phyloP scores from a whole-genome alignment of 92 coral and sea anemone species.

The Phenganax marumi region DNA sequence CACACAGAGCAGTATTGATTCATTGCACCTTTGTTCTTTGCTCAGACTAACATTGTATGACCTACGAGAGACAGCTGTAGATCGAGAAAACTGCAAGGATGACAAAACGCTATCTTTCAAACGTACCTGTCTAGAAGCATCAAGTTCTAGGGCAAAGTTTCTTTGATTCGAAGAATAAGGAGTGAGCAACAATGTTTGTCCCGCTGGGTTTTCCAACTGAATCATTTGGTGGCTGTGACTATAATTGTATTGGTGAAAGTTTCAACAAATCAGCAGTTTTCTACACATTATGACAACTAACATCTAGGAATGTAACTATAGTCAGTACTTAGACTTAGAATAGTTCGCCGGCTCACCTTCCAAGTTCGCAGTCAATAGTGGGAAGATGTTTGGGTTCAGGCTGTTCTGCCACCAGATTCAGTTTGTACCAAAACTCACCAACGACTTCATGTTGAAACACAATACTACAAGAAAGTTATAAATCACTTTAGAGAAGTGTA shows the following conservation, averaged over 20 bases:
- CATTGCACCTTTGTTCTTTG: no score
- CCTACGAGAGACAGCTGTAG: no score
- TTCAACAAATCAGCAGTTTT: no score
- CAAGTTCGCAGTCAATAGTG: constrained; percentile 79
- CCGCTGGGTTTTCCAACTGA: constrained; percentile 87
- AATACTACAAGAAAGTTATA: constrained; percentile 58
- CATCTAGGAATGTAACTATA: not conserved
- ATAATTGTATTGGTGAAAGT: not conserved
- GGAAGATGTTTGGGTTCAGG: constrained; percentile 85
- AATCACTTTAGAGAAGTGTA: not conserved
- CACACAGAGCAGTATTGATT: not conserved
- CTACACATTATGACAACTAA: no score
- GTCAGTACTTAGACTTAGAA: not conserved
- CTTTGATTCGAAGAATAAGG: constrained; percentile 77
- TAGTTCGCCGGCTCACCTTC: constrained; percentile 59
- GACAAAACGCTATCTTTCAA: not conserved
- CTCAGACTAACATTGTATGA: no score
- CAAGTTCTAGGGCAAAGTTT: constrained; percentile 74
- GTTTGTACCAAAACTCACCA: constrained; percentile 94
- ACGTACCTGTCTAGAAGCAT: constrained; percentile 64
- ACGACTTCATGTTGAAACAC: constrained; percentile 80
- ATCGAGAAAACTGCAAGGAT: no score
- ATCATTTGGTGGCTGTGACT: constrained; percentile 92
- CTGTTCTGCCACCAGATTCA: constrained; percentile 72
- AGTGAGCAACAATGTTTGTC: constrained; percentile 66